Conservation (phyloP, 2,113 vertebrate species). For the Petromus typicus region DNA sequence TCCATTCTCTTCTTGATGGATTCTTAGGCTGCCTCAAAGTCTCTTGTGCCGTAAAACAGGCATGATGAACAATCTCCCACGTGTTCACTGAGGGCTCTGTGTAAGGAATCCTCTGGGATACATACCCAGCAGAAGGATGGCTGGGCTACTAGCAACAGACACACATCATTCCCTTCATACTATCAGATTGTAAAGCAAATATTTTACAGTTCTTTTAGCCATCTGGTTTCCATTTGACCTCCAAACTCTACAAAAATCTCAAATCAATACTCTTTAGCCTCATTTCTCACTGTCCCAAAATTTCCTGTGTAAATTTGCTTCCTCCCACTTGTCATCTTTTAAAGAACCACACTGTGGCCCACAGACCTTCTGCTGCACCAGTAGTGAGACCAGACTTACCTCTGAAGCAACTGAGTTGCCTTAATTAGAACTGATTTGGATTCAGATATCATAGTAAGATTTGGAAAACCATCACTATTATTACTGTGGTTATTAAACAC, state of each 20-base stretch:
- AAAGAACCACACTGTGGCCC: neutral
- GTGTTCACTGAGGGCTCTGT: neutral
- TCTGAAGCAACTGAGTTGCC: constrained; percentile 19
- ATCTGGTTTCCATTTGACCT: constrained; percentile 71
- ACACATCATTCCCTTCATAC: neutral
- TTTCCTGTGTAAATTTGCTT: constrained; percentile 62
- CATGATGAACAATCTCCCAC: neutral
- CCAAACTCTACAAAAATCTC: constrained; percentile 59
- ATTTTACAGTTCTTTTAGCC: constrained; percentile 39
- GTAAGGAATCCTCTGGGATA: constrained; percentile 16
- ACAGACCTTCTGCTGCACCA: constrained; percentile 39
- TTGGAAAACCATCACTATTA: constrained; percentile 43
- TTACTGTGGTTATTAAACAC: constrained; percentile 52
- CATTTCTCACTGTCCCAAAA: constrained; percentile 54
- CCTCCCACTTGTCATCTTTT: constrained; percentile 54
- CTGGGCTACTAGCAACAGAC: neutral
- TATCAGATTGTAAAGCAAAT: constrained; percentile 59
- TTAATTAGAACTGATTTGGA: constrained; percentile 32
- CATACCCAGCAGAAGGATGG: neutral
- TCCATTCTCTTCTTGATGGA: neutral
- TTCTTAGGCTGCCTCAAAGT: neutral
- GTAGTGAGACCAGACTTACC: constrained; percentile 30
- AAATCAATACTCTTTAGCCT: constrained; percentile 61
- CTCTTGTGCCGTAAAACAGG: neutral
- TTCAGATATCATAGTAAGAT: constrained; percentile 13